These are phyloP conservation scores for Apostichopus japonicus DNA, from an alignment of 35 echinoderm and acorn worm genomes.

Conservation along the genomic window DNA sequence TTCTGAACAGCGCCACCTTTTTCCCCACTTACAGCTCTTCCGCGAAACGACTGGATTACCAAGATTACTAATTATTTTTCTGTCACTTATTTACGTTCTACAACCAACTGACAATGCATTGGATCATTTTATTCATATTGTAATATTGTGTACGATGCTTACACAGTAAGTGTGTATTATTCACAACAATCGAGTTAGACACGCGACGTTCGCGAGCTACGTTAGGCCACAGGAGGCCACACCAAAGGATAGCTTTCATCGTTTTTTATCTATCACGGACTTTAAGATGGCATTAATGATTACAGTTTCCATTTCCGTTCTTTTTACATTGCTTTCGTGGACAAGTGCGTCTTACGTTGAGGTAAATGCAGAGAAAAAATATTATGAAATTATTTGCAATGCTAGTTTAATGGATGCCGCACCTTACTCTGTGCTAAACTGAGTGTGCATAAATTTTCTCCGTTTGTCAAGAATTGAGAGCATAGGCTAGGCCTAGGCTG, in stretches of 20 bases:
- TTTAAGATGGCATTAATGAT: neutral
- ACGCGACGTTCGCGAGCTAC: conserved; percentile 3
- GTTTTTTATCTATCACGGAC: neutral
- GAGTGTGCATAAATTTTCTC: neutral
- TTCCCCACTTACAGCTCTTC: too few relatives aligned
- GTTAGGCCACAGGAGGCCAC: neutral
- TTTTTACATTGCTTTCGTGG: conserved; percentile 18
- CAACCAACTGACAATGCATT: neutral
- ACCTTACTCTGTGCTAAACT: neutral
- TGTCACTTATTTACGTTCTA: neutral
- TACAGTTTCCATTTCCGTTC: conserved; percentile 15
- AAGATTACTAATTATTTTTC: neutral
- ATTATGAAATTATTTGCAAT: conserved; percentile 1
- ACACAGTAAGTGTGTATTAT: neutral
- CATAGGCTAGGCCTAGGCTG: neutral
- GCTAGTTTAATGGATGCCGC: conserved; percentile 1
- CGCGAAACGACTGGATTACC: neutral
- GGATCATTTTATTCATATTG: neutral
- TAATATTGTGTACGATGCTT: neutral
- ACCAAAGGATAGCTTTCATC: neutral
- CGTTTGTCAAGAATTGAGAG: neutral
- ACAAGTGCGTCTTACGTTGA: conserved; percentile 17
- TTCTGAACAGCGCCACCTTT: too few relatives aligned
- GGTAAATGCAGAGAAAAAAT: neutral
- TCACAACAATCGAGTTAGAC: neutral